Evolutionary conservation across 2,797 vertebrate species (phyloP).

Genomic region (Eulemur coronatus): DNA sequence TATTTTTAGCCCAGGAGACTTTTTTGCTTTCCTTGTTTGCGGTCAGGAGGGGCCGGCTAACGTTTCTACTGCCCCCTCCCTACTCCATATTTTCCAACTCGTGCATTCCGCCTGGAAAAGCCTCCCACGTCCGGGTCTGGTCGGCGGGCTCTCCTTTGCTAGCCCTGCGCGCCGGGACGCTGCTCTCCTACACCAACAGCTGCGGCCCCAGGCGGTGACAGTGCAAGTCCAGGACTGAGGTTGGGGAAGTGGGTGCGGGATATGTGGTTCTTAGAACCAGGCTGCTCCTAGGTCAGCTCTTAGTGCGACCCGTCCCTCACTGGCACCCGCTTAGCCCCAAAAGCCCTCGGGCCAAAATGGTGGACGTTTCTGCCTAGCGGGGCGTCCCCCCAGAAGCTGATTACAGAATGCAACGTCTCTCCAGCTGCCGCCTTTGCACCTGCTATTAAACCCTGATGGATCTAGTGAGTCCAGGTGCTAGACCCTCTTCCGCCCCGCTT

Average conservation of each 20-base stretch:
- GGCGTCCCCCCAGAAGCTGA: not conserved
- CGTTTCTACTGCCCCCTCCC: not conserved
- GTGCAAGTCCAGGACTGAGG: not conserved
- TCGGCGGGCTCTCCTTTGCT: not conserved
- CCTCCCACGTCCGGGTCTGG: not conserved
- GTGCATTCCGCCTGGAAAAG: slow-evolving; percentile 40
- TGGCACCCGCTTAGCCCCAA: not conserved
- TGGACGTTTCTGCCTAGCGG: not conserved
- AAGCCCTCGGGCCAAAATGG: not conserved
- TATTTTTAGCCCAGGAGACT: slow-evolving; percentile 57
- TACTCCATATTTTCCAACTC: not conserved
- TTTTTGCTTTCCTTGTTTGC: slow-evolving; percentile 46
- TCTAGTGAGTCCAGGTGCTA: not conserved
- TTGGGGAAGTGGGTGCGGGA: not conserved
- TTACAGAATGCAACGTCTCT: not conserved
- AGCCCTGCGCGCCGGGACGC: not conserved
- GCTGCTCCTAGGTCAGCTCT: not conserved
- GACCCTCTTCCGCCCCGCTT: not conserved
- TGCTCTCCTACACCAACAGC: slow-evolving; percentile 64
- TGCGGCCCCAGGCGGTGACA: not conserved
- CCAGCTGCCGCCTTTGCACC: slow-evolving; percentile 75
- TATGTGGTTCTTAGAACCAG: not conserved
- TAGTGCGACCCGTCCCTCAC: not conserved
- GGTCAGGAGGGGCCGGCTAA: not conserved
- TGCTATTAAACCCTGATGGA: slow-evolving; percentile 73